These are phyloP conservation scores for Glyphotaelius pellucidus DNA, from an alignment of 2,888 invertebrate species.

Conservation along the genomic window DNA sequence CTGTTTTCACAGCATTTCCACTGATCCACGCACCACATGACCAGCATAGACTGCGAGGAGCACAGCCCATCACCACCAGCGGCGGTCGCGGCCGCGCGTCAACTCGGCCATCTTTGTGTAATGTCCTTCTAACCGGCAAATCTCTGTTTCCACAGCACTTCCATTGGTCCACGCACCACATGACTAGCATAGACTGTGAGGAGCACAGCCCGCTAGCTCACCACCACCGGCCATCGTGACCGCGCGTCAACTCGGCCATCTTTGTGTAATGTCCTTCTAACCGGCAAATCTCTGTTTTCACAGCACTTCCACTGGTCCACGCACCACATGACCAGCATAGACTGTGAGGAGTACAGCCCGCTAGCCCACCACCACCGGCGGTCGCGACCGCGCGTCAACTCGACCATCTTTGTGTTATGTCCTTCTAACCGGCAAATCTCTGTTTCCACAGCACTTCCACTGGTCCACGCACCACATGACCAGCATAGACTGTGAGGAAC, in stretches of 20 bases:
- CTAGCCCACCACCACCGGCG: constrained; percentile 77
- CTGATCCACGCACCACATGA: constrained; percentile 82
- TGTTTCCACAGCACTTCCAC: constrained; percentile 80
- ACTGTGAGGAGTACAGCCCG: constrained; percentile 78
- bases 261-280: constrained; percentile 76
- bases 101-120: constrained; percentile 90
- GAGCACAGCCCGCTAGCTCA: constrained; percentile 75
- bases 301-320: constrained; percentile 86
- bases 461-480: constrained; percentile 83
- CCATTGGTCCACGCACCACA: constrained; percentile 83
- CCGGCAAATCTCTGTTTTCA: constrained; percentile 1
- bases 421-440: background rate
- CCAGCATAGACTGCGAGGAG: constrained; percentile 81
- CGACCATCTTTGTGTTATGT: constrained; percentile 84
- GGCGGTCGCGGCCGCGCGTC: constrained; percentile 85
- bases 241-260: constrained; percentile 90
- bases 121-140: background rate
- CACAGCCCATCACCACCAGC: constrained; percentile 75
- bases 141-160: constrained; percentile 77
- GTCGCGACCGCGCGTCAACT: constrained; percentile 87
- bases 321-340: constrained; percentile 82
- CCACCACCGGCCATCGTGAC: constrained; percentile 80
- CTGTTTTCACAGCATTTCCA: constrained; percentile 80
- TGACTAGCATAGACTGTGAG: constrained; percentile 80
- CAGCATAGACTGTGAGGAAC: constrained; percentile 81